phyloP scores from a whole-genome alignment of 2,797 vertebrate species.

The Rhinogobio ventralis region DNA sequence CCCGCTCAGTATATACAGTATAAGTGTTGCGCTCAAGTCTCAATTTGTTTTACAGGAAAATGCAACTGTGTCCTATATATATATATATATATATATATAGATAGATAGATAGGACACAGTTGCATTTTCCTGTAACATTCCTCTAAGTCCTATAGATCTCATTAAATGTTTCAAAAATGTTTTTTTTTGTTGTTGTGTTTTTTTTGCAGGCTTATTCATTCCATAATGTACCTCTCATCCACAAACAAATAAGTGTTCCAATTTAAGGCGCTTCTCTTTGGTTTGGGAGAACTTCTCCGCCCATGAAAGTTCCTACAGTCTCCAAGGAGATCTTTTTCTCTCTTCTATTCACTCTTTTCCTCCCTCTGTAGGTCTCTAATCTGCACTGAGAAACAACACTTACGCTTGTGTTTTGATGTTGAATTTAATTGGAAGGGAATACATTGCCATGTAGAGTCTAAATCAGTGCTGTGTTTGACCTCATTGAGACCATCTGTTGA shows the following conservation, averaged over 20 bases:
- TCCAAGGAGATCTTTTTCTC: conserved; percentile 35
- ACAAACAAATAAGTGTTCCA: conserved; percentile 72
- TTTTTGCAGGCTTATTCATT: conserved; percentile 50
- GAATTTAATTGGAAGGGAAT: conserved; percentile 44
- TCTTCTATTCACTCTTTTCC: background rate
- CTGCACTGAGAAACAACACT: conserved; percentile 18
- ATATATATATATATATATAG: too few relatives aligned
- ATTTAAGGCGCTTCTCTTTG: conserved; percentile 22
- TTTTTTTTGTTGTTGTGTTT: background rate
- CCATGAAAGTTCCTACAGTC: conserved; percentile 11
- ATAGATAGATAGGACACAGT: too few relatives aligned
- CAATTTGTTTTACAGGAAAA: too few relatives aligned
- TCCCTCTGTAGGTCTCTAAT: conserved; percentile 18
- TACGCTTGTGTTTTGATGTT: conserved; percentile 31
- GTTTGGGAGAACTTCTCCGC: conserved; percentile 15
- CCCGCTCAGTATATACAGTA: too few relatives aligned
- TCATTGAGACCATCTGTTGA: conserved; percentile 51
- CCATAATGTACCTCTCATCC: conserved; percentile 59
- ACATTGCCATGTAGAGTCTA: conserved; percentile 25
- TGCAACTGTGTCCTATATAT: too few relatives aligned
- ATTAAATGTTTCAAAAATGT: too few relatives aligned
- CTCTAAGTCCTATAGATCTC: background rate
- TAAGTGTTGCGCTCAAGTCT: too few relatives aligned
- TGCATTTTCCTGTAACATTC: too few relatives aligned
- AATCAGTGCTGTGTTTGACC: conserved; percentile 39